A percentile compares a stretch with the other conserved stretches of the same genome.
phyloP scores from a whole-genome alignment of 64 coral and sea anemone genomes.

The Actinia equina region DNA sequence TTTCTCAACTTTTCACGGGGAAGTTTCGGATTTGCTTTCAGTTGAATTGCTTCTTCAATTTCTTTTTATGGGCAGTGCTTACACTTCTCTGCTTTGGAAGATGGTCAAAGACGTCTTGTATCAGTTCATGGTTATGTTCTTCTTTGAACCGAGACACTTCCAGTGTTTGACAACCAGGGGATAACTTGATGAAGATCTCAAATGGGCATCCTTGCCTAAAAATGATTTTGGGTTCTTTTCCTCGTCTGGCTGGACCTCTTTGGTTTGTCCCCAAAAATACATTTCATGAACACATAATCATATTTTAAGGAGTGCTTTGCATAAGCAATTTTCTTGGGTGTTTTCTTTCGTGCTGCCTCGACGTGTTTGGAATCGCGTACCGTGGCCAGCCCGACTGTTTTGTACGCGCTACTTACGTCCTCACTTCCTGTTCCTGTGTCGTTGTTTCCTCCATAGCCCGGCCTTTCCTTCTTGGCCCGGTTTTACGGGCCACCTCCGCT shows the following conservation, averaged over 20 bases:
- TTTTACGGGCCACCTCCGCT: no score
- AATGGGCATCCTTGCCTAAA: constrained; percentile 67
- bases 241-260: background rate
- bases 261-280: constrained; percentile 47
- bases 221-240: constrained; percentile 52
- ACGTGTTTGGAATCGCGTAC: constrained; percentile 45
- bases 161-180: constrained; percentile 39
- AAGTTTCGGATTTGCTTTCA: constrained; percentile 48
- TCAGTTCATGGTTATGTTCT: constrained; percentile 27
- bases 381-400: no score
- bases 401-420: no score
- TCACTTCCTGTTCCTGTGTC: no score
- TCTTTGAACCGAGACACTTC: constrained; percentile 46
- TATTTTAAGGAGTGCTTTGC: constrained; percentile 51
- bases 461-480: no score
- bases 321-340: constrained; percentile 42
- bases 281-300: constrained; percentile 34
- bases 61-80: constrained; percentile 17
- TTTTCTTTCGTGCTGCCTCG: constrained; percentile 38
- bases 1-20: constrained; percentile 37
- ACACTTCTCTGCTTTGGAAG: constrained; percentile 54
- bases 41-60: constrained; percentile 33
- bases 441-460: no score
- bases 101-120: constrained; percentile 44
- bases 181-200: constrained; percentile 53